Conservation (phyloP, 1,140 invertebrate species). For the Atopsyche davidsoni region DNA sequence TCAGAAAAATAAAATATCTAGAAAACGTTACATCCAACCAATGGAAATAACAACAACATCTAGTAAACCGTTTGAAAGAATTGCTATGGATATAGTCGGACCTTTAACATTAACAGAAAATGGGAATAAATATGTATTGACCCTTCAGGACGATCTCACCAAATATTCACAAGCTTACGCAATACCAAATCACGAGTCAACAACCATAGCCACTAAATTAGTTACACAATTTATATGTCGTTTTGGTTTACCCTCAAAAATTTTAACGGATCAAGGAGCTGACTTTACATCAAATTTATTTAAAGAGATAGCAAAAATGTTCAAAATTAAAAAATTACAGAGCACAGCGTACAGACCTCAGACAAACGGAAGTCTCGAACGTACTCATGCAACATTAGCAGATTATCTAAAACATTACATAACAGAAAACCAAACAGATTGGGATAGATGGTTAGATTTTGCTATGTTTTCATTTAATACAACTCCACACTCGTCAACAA, state of each 20-base stretch:
- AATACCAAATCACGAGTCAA: conserved; percentile 32
- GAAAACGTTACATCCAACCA: conserved; percentile 26
- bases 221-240: too few relatives aligned
- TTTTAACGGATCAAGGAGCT: too few relatives aligned
- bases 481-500: conserved; percentile 26
- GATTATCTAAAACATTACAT: too few relatives aligned
- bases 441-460: conserved; percentile 6
- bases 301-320: conserved; percentile 20
- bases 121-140: conserved; percentile 32
- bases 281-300: too few relatives aligned
- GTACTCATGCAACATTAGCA: too few relatives aligned
- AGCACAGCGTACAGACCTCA: too few relatives aligned
- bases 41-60: conserved; percentile 35
- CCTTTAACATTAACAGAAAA: conserved; percentile 30
- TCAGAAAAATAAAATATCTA: conserved; percentile 32
- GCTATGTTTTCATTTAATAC: conserved; percentile 8
- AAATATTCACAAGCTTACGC: conserved; percentile 33
- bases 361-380: too few relatives aligned
- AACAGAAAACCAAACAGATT: conserved; percentile 9
- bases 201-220: conserved; percentile 32
- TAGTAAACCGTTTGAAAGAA: conserved; percentile 29
- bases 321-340: conserved; percentile 31
- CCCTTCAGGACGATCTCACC: conserved; percentile 35
- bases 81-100: conserved; percentile 34
- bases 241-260: too few relatives aligned